phyloP scores from a whole-genome alignment of 2,888 invertebrate genomes.

The Ennomos erosarius region DNA sequence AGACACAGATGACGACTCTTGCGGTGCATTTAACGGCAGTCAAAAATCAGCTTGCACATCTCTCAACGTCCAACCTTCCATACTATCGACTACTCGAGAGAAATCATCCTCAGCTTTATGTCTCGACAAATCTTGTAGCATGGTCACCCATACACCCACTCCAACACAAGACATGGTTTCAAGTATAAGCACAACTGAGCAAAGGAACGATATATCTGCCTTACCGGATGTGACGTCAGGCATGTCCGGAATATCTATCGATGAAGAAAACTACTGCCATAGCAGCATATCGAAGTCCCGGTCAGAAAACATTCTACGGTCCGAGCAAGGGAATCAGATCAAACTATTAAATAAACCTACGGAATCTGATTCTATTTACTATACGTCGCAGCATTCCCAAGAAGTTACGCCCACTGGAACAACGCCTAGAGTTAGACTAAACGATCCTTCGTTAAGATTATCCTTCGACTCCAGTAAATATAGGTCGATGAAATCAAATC shows the following conservation, averaged over 20 bases:
- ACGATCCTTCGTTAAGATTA: conserved; percentile 72
- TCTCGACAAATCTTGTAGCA: conserved; percentile 78
- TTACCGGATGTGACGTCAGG: conserved; percentile 78
- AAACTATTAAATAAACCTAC: conserved; percentile 61
- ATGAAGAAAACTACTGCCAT: conserved; percentile 76
- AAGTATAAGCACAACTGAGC: conserved; percentile 80
- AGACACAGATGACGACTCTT: conserved; percentile 81
- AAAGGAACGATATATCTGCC: conserved; percentile 75
- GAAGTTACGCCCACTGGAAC: conserved; percentile 76
- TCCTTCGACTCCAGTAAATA: conserved; percentile 79
- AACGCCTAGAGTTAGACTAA: conserved; percentile 64
- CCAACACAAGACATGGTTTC: conserved; percentile 84
- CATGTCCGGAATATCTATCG: conserved; percentile 82
- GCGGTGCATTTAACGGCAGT: conserved; percentile 78
- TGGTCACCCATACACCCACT: conserved; percentile 80
- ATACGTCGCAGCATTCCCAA: conserved; percentile 79
- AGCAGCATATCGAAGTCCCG: conserved; percentile 81
- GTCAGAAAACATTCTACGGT: conserved; percentile 77
- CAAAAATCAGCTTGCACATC: conserved; percentile 80
- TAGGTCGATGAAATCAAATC: conserved; percentile 64
- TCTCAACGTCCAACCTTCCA: conserved; percentile 73
- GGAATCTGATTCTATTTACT: conserved; percentile 80
- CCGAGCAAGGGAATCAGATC: conserved; percentile 69
- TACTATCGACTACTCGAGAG: conserved; percentile 72
- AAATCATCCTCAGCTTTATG: conserved; percentile 80